Percentiles rank a stretch among this genome's conserved stretches.
phyloP scores from a whole-genome alignment of 2,113 vertebrate genomes.

The Mus spicilegus region DNA sequence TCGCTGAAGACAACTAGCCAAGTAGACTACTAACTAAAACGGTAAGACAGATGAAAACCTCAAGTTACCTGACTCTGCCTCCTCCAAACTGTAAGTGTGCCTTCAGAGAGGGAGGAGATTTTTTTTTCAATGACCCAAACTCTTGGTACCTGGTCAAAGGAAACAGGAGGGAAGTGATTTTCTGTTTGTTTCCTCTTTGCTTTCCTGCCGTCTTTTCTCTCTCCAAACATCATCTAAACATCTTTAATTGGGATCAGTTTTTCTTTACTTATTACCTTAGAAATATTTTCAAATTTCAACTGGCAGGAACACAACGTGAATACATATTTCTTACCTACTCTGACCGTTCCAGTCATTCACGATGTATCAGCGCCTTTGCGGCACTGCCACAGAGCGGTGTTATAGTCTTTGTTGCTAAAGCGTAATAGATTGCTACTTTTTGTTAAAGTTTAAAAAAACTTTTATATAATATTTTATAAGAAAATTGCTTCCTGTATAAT shows the following conservation, averaged over 20 bases:
- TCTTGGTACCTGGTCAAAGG: neutral
- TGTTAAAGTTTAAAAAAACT: neutral
- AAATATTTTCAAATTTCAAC: conserved; percentile 21
- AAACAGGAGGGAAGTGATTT: conserved; percentile 6
- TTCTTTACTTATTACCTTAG: conserved; percentile 14
- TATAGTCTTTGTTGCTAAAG: conserved; percentile 37
- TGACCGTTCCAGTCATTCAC: conserved; percentile 50
- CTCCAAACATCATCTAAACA: conserved; percentile 16
- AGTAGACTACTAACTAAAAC: neutral
- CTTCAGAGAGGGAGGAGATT: neutral
- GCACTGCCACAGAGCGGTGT: neutral
- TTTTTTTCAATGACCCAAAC: neutral
- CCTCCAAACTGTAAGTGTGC: neutral
- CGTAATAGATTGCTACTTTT: conserved; percentile 7
- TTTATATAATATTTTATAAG: conserved; percentile 34
- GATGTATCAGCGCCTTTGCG: neutral
- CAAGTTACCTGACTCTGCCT: neutral
- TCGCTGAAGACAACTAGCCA: neutral
- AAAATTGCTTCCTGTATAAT: conserved; percentile 54
- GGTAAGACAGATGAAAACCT: neutral
- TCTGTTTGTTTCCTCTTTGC: neutral
- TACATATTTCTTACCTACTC: conserved; percentile 49
- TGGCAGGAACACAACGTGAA: conserved; percentile 16
- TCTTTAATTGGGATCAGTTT: conserved; percentile 6
- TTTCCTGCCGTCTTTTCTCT: neutral